A percentile compares a stretch with the other conserved stretches of the same genome.
phyloP scores from a whole-genome alignment of 92 coral and sea anemone genomes.

The Phenganax stokvisi region DNA sequence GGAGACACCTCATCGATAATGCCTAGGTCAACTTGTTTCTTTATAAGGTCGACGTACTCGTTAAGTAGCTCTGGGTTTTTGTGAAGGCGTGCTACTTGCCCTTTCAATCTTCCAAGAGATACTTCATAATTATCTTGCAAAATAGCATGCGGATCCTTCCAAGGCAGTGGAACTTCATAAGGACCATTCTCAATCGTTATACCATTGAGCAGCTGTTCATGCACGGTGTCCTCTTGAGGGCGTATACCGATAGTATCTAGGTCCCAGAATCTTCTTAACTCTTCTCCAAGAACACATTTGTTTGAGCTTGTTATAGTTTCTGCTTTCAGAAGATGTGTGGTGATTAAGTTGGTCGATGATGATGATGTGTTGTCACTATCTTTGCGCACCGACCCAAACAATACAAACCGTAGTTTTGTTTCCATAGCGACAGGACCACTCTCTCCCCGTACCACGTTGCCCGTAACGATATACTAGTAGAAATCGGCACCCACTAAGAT shows the following conservation, averaged over 20 bases:
- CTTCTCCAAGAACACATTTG: neutral
- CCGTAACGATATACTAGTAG: slow-evolving; percentile 46
- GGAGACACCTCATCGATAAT: slow-evolving; percentile 39
- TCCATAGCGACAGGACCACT: slow-evolving; percentile 51
- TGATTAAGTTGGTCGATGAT: slow-evolving; percentile 29
- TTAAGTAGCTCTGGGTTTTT: slow-evolving; percentile 1
- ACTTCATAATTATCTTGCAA: slow-evolving; percentile 36
- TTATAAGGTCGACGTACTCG: slow-evolving; percentile 39
- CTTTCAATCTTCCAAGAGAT: slow-evolving; percentile 4
- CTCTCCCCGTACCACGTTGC: slow-evolving; percentile 50
- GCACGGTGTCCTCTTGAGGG: slow-evolving; percentile 33
- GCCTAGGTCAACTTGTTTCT: slow-evolving; percentile 38
- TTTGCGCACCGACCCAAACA: slow-evolving; percentile 46
- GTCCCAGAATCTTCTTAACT: slow-evolving; percentile 23
- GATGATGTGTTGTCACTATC: neutral
- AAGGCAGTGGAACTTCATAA: slow-evolving; percentile 31
- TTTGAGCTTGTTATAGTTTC: slow-evolving; percentile 3
- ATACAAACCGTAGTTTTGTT: slow-evolving; percentile 39
- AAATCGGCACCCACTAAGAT: slow-evolving; percentile 44
- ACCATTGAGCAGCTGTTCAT: slow-evolving; percentile 11
- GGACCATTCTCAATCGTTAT: slow-evolving; percentile 3
- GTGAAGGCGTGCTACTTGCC: neutral
- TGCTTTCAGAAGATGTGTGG: slow-evolving; percentile 38
- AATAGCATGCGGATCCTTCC: slow-evolving; percentile 29
- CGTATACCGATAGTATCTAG: slow-evolving; percentile 41